Evolutionary conservation across 2,113 vertebrate species (phyloP).

Genomic region (Tragelaphus buxtoni): DNA sequence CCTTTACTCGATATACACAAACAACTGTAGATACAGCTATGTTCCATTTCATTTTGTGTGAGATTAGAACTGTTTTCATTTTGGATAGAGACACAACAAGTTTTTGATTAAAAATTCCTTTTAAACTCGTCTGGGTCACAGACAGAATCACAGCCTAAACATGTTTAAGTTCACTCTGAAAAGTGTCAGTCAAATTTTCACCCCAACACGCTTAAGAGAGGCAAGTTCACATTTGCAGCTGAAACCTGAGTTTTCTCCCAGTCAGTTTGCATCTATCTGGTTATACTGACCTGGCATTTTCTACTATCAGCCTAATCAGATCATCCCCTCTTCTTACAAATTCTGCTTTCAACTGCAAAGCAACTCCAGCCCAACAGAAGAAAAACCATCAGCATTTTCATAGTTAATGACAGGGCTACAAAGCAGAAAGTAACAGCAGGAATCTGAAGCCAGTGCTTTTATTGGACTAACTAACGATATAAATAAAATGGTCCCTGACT

Average conservation of each 20-base stretch:
- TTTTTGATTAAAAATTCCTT: background rate
- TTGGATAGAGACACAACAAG: background rate
- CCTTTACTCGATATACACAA: background rate
- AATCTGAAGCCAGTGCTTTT: conserved; percentile 71
- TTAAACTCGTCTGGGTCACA: background rate
- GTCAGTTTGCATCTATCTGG: background rate
- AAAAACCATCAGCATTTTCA: conserved; percentile 70
- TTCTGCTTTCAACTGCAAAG: background rate
- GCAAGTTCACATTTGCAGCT: background rate
- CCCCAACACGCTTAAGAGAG: background rate
- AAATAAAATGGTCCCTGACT: conserved; percentile 81
- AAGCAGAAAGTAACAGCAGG: conserved; percentile 74
- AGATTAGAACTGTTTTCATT: background rate
- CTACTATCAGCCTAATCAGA: background rate
- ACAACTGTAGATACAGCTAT: background rate
- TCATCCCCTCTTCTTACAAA: background rate
- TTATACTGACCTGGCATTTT: background rate
- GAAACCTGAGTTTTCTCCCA: background rate
- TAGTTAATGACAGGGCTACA: conserved; percentile 71
- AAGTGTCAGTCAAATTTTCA: background rate
- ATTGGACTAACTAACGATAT: conserved; percentile 83
- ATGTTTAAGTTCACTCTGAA: background rate
- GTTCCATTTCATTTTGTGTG: background rate
- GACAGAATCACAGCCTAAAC: background rate
- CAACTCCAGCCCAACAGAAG: background rate